These are phyloP conservation scores for Erpetoichthys calabaricus DNA, from an alignment of 2,797 vertebrate genomes.

Conservation along the genomic window DNA sequence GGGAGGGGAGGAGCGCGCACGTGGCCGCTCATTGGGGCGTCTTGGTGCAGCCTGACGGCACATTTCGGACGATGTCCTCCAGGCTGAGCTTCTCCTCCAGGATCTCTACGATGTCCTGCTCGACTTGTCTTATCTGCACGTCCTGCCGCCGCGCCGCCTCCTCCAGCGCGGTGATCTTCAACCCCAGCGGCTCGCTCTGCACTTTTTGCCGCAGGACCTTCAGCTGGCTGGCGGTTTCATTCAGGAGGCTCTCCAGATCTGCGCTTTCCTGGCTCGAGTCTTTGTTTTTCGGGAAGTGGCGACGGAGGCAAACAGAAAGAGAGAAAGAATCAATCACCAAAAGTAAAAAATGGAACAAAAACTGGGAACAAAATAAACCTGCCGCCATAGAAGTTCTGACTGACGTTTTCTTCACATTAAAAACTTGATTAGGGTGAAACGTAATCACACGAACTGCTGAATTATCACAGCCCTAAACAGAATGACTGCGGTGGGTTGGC, in stretches of 20 bases:
- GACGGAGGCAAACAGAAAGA: neutral
- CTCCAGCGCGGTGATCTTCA: conserved; percentile 57
- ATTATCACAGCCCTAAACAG: too few relatives aligned
- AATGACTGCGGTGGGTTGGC: too few relatives aligned
- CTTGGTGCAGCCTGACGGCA: conserved; percentile 58
- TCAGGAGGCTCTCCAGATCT: conserved; percentile 46
- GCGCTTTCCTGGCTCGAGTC: conserved; percentile 24
- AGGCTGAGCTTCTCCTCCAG: conserved; percentile 64
- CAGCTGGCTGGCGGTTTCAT: conserved; percentile 45
- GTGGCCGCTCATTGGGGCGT: conserved; percentile 20
- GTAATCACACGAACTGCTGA: too few relatives aligned
- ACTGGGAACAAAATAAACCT: neutral
- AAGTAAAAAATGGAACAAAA: neutral
- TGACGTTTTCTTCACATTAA: too few relatives aligned
- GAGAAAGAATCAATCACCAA: neutral
- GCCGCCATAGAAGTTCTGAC: too few relatives aligned
- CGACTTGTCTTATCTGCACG: conserved; percentile 48
- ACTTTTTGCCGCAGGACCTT: conserved; percentile 49
- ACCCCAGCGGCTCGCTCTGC: conserved; percentile 39
- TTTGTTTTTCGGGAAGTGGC: conserved; percentile 25
- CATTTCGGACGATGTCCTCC: conserved; percentile 62
- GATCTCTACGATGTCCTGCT: conserved; percentile 67
- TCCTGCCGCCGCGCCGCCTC: conserved; percentile 52
- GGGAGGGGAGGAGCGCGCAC: too few relatives aligned
- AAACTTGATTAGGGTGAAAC: too few relatives aligned